Percentiles rank a stretch among this genome's conserved stretches.
Conservation (phyloP, 2,888 invertebrate species). For the Drosophila melanocephala region DNA sequence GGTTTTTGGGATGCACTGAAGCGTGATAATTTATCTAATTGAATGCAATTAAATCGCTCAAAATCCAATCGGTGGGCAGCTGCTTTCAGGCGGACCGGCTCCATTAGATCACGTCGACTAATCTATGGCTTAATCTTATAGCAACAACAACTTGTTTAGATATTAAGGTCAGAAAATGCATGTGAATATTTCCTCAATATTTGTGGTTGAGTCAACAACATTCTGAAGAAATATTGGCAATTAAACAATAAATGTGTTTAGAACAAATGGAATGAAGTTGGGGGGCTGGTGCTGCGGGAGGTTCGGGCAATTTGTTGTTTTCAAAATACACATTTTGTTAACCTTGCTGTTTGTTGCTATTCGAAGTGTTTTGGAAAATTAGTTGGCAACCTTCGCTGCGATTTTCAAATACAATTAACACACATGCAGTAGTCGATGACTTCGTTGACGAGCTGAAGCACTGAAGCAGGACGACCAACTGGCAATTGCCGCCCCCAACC, state of each 20-base stretch:
- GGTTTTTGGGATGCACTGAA: slow-evolving; percentile 57
- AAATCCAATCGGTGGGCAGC: slow-evolving; percentile 32
- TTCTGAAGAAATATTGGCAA: slow-evolving; percentile 38
- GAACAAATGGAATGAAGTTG: slow-evolving; percentile 7
- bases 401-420: slow-evolving; percentile 76
- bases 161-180: slow-evolving; percentile 60
- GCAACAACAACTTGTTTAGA: slow-evolving; percentile 32
- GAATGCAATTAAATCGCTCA: slow-evolving; percentile 71
- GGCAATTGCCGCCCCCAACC: slow-evolving; percentile 7
- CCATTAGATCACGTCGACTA: slow-evolving; percentile 32
- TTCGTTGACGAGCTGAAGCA: slow-evolving; percentile 38
- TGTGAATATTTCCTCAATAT: slow-evolving; percentile 72
- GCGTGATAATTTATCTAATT: slow-evolving; percentile 73
- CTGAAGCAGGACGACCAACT: slow-evolving; percentile 74
- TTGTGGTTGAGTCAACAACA: slow-evolving; percentile 59
- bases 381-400: slow-evolving; percentile 62
- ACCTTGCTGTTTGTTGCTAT: slow-evolving; percentile 50
- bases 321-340: slow-evolving; percentile 31
- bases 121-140: slow-evolving; percentile 47
- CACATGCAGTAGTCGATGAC: slow-evolving; percentile 34
- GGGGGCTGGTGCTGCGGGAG: slow-evolving; percentile 27
- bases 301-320: slow-evolving; percentile 43
- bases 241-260: slow-evolving; percentile 43
- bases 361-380: slow-evolving; percentile 65
- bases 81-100: slow-evolving; percentile 15